These are phyloP conservation scores for Coturnix japonica DNA, from an alignment of 2,113 vertebrate genomes.

Conservation along the genomic window DNA sequence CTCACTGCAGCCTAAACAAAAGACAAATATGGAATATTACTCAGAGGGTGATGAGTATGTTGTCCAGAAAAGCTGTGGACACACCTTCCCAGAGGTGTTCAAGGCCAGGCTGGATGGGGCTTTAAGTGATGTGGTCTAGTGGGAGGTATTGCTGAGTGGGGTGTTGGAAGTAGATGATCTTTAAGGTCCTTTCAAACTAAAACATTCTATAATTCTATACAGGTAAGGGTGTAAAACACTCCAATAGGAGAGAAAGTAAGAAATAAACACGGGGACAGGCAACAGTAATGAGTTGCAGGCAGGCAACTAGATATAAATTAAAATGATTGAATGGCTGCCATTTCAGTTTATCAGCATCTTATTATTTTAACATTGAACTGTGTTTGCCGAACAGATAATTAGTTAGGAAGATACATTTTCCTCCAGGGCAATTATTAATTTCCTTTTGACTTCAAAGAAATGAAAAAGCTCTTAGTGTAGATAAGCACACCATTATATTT, in stretches of 20 bases:
- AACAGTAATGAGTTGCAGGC: neutral
- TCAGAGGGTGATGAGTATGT: neutral
- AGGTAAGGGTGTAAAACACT: neutral
- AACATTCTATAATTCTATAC: neutral
- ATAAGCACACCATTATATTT: constrained; percentile 64
- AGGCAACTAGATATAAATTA: constrained; percentile 61
- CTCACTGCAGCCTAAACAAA: neutral
- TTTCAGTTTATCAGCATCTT: constrained; percentile 77
- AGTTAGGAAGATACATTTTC: constrained; percentile 80
- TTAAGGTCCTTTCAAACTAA: neutral
- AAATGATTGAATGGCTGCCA: constrained; percentile 62
- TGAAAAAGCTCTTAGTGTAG: constrained; percentile 66
- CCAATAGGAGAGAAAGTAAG: neutral
- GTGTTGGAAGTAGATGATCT: neutral
- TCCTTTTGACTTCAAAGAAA: constrained; percentile 77
- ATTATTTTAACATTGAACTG: constrained; percentile 79
- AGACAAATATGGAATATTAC: neutral
- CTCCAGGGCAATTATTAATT: constrained; percentile 77
- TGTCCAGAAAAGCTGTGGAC: neutral
- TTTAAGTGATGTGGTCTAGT: neutral
- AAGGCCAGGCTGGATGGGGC: neutral
- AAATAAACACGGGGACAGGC: neutral
- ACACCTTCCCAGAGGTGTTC: neutral
- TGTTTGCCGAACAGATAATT: constrained; percentile 79
- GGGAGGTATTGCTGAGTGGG: neutral